Conservation (phyloP, 2,797 vertebrate genomes). For the Amphiprion clarkii region DNA sequence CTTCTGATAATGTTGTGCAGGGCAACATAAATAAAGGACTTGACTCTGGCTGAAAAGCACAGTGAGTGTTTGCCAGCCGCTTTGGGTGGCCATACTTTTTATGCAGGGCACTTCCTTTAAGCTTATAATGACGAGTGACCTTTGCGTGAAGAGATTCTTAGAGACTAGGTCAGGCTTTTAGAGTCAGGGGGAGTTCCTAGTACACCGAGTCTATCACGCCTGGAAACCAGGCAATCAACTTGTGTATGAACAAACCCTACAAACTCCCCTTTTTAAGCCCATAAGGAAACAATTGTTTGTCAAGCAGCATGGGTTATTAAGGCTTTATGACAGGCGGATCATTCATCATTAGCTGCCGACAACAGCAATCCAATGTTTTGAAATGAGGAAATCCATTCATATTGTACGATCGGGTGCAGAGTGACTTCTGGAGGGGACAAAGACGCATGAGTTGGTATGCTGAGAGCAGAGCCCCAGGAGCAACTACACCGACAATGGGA, state of each 20-base stretch:
- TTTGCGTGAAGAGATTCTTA: slow-evolving; percentile 85
- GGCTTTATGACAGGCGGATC: slow-evolving; percentile 68
- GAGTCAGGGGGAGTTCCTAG: slow-evolving; percentile 82
- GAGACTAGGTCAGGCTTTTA: slow-evolving; percentile 85
- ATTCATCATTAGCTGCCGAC: slow-evolving; percentile 66
- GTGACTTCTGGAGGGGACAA: slow-evolving; percentile 70
- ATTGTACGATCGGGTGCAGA: slow-evolving; percentile 40
- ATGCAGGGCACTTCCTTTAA: slow-evolving; percentile 83
- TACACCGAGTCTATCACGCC: slow-evolving; percentile 83
- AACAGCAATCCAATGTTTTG: slow-evolving; percentile 31
- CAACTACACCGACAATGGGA: slow-evolving; percentile 58
- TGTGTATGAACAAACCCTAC: slow-evolving; percentile 71
- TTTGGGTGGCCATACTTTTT: slow-evolving; percentile 89
- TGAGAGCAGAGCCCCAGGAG: slow-evolving; percentile 58
- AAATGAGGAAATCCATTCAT: slow-evolving; percentile 52
- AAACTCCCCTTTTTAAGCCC: slow-evolving; percentile 57
- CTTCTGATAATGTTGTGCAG: slow-evolving; percentile 67
- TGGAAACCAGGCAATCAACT: slow-evolving; percentile 82
- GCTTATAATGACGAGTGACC: slow-evolving; percentile 89
- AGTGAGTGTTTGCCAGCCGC: slow-evolving; percentile 78
- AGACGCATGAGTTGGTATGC: slow-evolving; percentile 78
- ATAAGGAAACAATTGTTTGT: slow-evolving; percentile 57
- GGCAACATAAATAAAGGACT: slow-evolving; percentile 73
- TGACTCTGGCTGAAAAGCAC: slow-evolving; percentile 76
- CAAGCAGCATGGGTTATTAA: slow-evolving; percentile 68